Evolutionary conservation across 2,113 vertebrate species (phyloP).

Genomic region (Xyrauchen texanus): DNA sequence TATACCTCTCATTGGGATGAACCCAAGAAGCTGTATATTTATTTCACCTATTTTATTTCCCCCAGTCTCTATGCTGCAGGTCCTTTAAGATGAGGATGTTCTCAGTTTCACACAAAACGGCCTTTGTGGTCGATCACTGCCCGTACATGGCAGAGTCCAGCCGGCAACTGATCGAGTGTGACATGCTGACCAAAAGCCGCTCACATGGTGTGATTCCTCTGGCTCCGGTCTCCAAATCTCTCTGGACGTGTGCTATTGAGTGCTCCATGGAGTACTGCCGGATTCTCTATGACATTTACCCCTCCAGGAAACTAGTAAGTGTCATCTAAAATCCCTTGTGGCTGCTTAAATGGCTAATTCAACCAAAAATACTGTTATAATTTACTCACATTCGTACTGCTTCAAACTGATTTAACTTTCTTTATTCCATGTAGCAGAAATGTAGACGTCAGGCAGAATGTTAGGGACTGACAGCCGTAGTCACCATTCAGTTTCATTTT

Average conservation of each 20-base stretch:
- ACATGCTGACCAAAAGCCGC: slow-evolving; percentile 94
- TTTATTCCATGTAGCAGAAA: too few relatives aligned
- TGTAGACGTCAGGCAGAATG: too few relatives aligned
- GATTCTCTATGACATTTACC: slow-evolving; percentile 96
- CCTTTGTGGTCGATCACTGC: slow-evolving; percentile 97
- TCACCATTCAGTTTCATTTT: too few relatives aligned
- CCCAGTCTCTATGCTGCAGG: neutral
- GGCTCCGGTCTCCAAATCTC: slow-evolving; percentile 93
- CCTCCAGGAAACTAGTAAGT: slow-evolving; percentile 87
- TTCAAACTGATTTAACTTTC: too few relatives aligned
- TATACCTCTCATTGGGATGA: too few relatives aligned
- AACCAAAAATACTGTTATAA: too few relatives aligned
- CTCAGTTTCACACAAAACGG: slow-evolving; percentile 95
- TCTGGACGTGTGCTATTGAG: slow-evolving; percentile 97
- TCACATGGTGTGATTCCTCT: slow-evolving; percentile 93
- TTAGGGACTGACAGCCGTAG: too few relatives aligned
- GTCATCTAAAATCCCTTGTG: too few relatives aligned
- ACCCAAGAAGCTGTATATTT: neutral
- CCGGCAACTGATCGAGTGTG: slow-evolving; percentile 95
- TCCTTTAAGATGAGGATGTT: slow-evolving; percentile 88
- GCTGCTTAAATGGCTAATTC: too few relatives aligned
- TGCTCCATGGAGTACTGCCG: slow-evolving; percentile 98
- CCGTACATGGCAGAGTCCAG: slow-evolving; percentile 98
- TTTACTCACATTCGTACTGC: too few relatives aligned
- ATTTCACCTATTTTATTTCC: neutral